Evolutionary conservation across 1,140 invertebrate species (phyloP), one percentile per base, ranked within the genome.

Genomic region (Caenorhabditis tropicalis): DNA sequence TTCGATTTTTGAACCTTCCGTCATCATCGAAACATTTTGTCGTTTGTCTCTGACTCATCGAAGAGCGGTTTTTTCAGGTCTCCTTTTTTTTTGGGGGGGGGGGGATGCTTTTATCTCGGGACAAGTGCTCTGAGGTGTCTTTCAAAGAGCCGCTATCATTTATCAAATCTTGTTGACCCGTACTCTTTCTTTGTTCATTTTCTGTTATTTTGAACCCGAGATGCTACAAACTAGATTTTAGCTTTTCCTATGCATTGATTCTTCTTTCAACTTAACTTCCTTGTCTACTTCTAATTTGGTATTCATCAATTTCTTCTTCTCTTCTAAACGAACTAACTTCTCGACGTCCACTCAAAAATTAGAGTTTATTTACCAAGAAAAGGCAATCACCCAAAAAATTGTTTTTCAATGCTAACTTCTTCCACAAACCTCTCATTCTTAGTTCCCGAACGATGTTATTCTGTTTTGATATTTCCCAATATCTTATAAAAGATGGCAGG

Each of bases 361-460:
- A 43, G 36, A 36, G 65, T 74, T 74, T 43, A 36, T 74, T 74
- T 74, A 36, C 21, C 15, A 74, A 74, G 1, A 65, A 65, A 36
- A 74, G n/a, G 6, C 65, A 74, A 74, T 65, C 58, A 60, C 31
- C 65, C 65, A 74, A 74, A 74, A 56, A 74, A 60, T 60, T 60
- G 58, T 60, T 60, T 74, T 74, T 74, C 29, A 33, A 43, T 43
- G 39, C 27, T 60, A 60, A 12, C 27, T 60, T 33, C 0, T 65
- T 65, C 58, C 58, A 29, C 9, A 29, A 29, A n/a, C 49, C 33
- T 36, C 60, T 27, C 65, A 74, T 39, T 43, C 65, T 46, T 43
- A 43, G 16, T 74, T 43, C 36, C 36, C 3, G 36, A 74, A 29
- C 1, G 19, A 74, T 74, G 65, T 1, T 74, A 19, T 43, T 43